phyloP scores from a whole-genome alignment of 2,797 vertebrate genomes.

The Paramormyrops hopkinsi region DNA sequence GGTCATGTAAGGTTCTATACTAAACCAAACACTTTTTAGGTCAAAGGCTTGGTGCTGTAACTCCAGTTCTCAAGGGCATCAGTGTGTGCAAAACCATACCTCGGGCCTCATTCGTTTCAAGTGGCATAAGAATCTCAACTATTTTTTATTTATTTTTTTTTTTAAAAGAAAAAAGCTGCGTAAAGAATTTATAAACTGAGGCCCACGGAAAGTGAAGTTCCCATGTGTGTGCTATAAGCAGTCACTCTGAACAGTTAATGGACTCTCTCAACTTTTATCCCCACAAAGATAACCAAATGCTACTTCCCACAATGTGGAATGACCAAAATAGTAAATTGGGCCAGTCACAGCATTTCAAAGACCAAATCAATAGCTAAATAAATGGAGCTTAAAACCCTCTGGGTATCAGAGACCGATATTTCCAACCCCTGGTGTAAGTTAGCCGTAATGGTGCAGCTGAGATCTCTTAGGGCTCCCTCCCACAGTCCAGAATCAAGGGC shows the following conservation, averaged over 20 bases:
- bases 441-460: background rate
- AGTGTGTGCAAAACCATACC: background rate
- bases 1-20: background rate
- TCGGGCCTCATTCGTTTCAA: background rate
- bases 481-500: background rate
- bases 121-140: background rate
- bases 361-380: background rate
- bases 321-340: background rate
- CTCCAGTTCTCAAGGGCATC: background rate
- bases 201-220: background rate
- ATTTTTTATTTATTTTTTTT: background rate
- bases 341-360: background rate
- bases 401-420: background rate
- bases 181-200: background rate
- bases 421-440: background rate
- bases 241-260: background rate
- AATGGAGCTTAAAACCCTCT: background rate
- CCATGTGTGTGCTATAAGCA: background rate
- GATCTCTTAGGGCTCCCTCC: background rate
- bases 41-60: background rate
- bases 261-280: background rate
- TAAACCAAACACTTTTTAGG: background rate
- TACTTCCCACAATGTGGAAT: background rate
- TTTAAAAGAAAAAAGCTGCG: background rate
- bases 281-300: background rate